Conservation (phyloP, 2,888 invertebrate genomes). For the Hirtodrosophila histrioides region DNA sequence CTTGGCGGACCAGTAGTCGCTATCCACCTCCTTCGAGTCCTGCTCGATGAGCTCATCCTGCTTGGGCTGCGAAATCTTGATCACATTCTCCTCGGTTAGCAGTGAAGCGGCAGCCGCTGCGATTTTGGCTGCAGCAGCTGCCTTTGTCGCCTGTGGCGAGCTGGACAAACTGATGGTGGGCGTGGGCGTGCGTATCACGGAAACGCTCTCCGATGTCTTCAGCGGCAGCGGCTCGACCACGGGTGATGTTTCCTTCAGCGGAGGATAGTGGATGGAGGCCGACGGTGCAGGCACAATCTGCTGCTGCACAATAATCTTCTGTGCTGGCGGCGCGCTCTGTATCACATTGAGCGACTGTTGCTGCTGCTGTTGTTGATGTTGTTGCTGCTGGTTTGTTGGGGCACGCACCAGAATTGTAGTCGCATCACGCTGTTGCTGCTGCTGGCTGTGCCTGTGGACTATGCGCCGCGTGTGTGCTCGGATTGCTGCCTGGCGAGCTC, state of each 20-base stretch:
- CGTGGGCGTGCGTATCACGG: slow-evolving; percentile 68
- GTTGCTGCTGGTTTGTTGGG: slow-evolving; percentile 26
- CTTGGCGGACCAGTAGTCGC: slow-evolving; percentile 91
- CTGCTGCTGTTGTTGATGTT: slow-evolving; percentile 39
- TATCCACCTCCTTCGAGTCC: slow-evolving; percentile 88
- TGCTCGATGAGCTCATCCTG: slow-evolving; percentile 84
- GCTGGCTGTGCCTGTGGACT: slow-evolving; percentile 51
- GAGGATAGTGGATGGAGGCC: slow-evolving; percentile 51
- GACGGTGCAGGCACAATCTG: slow-evolving; percentile 66
- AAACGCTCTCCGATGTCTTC: slow-evolving; percentile 70
- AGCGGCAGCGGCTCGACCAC: slow-evolving; percentile 14
- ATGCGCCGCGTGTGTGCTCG: slow-evolving; percentile 17
- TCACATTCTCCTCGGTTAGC: slow-evolving; percentile 82
- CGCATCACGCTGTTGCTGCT: slow-evolving; percentile 21
- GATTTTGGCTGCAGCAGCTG: slow-evolving; percentile 11
- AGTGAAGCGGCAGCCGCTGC: slow-evolving; percentile 49
- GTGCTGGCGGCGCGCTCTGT: slow-evolving; percentile 76
- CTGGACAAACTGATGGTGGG: slow-evolving; percentile 51
- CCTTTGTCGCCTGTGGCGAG: slow-evolving; percentile 44
- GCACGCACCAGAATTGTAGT: background rate
- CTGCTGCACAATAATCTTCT: slow-evolving; percentile 74
- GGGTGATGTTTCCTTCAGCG: slow-evolving; percentile 25
- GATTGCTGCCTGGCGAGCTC: slow-evolving; percentile 43
- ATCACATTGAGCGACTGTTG: slow-evolving; percentile 69
- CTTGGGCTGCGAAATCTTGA: slow-evolving; percentile 80